Conservation (phyloP, 2,888 invertebrate species). For the Antheraea yamamai region DNA sequence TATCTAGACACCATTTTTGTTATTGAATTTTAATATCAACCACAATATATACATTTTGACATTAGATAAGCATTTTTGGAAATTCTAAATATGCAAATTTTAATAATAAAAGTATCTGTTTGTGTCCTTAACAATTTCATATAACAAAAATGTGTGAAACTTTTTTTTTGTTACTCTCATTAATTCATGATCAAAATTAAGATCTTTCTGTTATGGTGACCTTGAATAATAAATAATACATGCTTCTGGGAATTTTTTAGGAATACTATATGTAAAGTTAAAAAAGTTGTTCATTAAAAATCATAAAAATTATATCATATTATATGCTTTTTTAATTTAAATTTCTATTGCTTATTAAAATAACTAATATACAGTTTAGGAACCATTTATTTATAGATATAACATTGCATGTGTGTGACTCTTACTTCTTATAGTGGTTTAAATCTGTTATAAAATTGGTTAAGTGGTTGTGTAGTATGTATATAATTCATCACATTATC, state of each 20-base stretch:
- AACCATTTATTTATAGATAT: not conserved
- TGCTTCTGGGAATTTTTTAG: not conserved
- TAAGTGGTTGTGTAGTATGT: not conserved
- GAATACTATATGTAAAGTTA: not conserved
- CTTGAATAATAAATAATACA: not conserved
- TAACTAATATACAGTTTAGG: not conserved
- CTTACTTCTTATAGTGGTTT: not conserved
- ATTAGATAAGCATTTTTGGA: not conserved
- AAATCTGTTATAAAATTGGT: not conserved
- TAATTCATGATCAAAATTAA: not conserved
- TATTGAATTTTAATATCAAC: not conserved
- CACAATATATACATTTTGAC: too few species aligned
- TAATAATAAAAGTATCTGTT: not conserved
- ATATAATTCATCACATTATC: slow-evolving; percentile 16
- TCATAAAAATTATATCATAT: not conserved
- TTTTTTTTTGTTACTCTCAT: too few species aligned
- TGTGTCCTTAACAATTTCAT: too few species aligned
- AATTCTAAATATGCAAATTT: not conserved
- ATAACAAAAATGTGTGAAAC: too few species aligned
- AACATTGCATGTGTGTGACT: not conserved
- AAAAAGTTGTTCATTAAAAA: not conserved
- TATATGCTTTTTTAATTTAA: not conserved
- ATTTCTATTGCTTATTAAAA: not conserved
- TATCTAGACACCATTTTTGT: not conserved
- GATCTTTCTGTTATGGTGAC: not conserved